These are phyloP conservation scores for Eutrigla gurnardus DNA, from an alignment of 2,797 vertebrate species.

Conservation along the genomic window DNA sequence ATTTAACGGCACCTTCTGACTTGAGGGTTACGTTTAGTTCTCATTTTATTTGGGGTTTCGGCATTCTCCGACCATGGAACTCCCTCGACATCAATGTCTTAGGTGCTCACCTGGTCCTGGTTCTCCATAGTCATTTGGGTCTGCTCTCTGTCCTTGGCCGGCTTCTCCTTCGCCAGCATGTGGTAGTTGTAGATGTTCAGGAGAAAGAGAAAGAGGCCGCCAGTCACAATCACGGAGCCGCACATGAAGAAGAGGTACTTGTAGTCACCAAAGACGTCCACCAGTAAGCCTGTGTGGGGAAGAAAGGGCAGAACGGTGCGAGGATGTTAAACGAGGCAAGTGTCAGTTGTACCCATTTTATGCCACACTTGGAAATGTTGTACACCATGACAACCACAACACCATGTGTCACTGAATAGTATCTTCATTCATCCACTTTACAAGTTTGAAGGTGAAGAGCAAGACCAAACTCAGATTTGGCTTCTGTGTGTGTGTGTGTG, in stretches of 20 bases:
- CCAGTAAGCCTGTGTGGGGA: slow-evolving; percentile 78
- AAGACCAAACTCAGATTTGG: slow-evolving; percentile 38
- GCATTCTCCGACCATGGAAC: background rate
- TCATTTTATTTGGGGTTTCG: slow-evolving; percentile 9
- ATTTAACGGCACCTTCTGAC: background rate
- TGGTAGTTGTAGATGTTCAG: slow-evolving; percentile 88
- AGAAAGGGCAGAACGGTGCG: background rate
- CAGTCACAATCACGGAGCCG: slow-evolving; percentile 82
- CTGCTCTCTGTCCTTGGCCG: slow-evolving; percentile 44
- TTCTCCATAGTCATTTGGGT: slow-evolving; percentile 37
- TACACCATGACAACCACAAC: slow-evolving; percentile 4
- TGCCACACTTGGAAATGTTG: background rate
- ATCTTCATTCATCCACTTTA: slow-evolving; percentile 18
- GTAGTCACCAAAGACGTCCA: slow-evolving; percentile 84
- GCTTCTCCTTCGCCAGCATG: slow-evolving; percentile 80
- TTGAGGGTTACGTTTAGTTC: background rate
- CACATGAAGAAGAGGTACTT: slow-evolving; percentile 88
- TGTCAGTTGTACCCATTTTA: background rate
- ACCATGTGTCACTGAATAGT: background rate
- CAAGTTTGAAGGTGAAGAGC: slow-evolving; percentile 39
- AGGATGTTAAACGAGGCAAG: background rate
- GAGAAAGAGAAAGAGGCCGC: slow-evolving; percentile 85
- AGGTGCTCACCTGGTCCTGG: slow-evolving; percentile 64
- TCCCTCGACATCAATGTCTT: background rate
- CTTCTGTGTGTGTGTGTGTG: slow-evolving; percentile 5